Evolutionary conservation across 2,113 vertebrate species (phyloP).

Genomic region (Oenanthe melanoleuca): DNA sequence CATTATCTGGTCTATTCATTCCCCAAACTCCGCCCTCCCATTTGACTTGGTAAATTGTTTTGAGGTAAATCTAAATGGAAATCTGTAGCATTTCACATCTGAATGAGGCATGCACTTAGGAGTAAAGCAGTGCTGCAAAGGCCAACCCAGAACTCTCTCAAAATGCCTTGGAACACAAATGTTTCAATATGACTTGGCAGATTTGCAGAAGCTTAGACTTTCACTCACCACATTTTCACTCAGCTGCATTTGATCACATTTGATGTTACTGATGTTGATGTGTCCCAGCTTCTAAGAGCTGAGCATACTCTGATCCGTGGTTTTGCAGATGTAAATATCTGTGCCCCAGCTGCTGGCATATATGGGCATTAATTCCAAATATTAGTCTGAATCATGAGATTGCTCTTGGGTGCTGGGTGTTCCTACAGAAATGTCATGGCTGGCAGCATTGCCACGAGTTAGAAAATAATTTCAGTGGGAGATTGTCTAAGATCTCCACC

Average conservation of each 20-base stretch:
- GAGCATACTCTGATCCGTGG: neutral
- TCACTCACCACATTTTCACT: neutral
- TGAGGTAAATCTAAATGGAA: neutral
- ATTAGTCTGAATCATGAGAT: neutral
- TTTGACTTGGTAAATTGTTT: neutral
- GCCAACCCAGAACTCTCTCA: neutral
- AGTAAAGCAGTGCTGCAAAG: neutral
- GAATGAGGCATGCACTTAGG: neutral
- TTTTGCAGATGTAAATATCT: neutral
- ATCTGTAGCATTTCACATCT: neutral
- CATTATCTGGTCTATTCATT: neutral
- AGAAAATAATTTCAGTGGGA: neutral
- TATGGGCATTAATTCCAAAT: neutral
- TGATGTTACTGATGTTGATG: neutral
- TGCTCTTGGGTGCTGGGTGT: neutral
- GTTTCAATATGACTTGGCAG: neutral
- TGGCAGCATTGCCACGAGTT: neutral
- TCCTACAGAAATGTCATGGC: neutral
- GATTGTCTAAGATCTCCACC: neutral
- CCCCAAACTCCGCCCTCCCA: rapidly evolving
- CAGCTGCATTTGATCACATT: neutral
- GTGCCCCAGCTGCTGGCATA: neutral
- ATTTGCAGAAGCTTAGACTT: neutral
- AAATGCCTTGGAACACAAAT: neutral
- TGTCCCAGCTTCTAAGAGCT: neutral